Conservation (phyloP, 2,113 vertebrate genomes). For the Rhinopomastus cyanomelas region DNA sequence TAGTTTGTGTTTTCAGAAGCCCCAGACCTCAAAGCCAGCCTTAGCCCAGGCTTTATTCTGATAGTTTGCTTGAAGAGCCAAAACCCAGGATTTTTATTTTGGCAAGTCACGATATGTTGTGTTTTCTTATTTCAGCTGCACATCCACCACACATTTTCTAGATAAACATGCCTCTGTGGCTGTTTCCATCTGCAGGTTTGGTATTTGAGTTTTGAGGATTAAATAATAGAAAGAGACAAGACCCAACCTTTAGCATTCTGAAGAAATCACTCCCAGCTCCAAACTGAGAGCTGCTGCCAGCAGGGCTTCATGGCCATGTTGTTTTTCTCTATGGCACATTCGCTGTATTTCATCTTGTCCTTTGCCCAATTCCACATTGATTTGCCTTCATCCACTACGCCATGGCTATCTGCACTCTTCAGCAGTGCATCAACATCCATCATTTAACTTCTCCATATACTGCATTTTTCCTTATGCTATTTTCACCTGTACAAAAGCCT, state of each 20-base stretch:
- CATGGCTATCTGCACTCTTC: not conserved
- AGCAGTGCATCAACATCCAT: not conserved
- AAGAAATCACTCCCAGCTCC: not conserved
- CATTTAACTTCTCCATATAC: not conserved
- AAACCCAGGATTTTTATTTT: not conserved
- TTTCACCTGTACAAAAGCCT: constrained; percentile 36
- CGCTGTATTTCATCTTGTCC: not conserved
- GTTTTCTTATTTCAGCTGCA: not conserved
- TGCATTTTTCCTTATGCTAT: not conserved
- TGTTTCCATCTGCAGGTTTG: not conserved
- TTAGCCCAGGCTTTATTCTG: not conserved
- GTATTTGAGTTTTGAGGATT: not conserved
- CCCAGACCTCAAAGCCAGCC: not conserved
- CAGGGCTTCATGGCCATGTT: constrained; percentile 44
- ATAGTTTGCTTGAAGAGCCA: not conserved
- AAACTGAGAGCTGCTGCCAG: constrained; percentile 31
- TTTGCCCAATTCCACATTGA: not conserved
- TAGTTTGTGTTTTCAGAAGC: not conserved
- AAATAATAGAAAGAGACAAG: not conserved
- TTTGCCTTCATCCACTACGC: not conserved
- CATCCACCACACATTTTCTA: not conserved
- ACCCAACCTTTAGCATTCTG: constrained; percentile 1
- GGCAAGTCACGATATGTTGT: not conserved
- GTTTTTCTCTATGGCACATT: not conserved
- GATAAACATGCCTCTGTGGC: not conserved